Conservation (phyloP, 1,140 invertebrate genomes). For the Drosophila burlai region DNA sequence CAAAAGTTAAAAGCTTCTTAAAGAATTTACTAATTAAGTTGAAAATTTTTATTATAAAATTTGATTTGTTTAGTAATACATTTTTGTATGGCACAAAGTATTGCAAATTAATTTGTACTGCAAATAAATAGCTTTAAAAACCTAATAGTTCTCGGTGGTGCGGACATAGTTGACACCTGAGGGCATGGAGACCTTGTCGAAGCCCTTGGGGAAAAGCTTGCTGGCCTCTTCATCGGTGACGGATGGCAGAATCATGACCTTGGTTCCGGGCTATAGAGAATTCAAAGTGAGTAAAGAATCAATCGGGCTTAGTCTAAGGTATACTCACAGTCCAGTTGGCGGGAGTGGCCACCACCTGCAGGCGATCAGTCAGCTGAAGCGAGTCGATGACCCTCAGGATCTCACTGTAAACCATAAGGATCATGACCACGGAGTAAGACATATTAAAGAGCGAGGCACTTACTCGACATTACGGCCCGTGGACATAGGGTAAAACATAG, state of each 20-base stretch:
- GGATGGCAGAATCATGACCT: constrained; percentile 93
- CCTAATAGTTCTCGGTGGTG: constrained; percentile 90
- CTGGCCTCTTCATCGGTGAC: constrained; percentile 90
- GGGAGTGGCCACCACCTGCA: constrained; percentile 92
- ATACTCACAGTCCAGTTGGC: constrained; percentile 93
- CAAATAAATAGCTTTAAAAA: background rate
- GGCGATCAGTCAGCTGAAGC: constrained; percentile 91
- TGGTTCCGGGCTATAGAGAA: constrained; percentile 88
- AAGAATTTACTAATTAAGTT: background rate
- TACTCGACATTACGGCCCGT: constrained; percentile 97
- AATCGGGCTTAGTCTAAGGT: too few relatives aligned
- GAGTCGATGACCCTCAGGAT: constrained; percentile 95
- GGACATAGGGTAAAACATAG: constrained; percentile 95
- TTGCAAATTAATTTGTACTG: background rate
- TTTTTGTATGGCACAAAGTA: background rate
- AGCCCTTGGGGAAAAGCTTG: constrained; percentile 90
- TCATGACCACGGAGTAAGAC: background rate
- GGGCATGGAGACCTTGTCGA: constrained; percentile 90
- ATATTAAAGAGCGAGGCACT: constrained; percentile 40
- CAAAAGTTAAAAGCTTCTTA: background rate
- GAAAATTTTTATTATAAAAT: background rate
- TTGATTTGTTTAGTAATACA: background rate
- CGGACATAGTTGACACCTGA: constrained; percentile 93
- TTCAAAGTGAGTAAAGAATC: background rate
- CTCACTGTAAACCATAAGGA: constrained; percentile 88